A percentile compares a stretch with the other conserved stretches of the same genome.
Conservation (phyloP, 1,140 invertebrate species). For the Orchesella cincta region DNA sequence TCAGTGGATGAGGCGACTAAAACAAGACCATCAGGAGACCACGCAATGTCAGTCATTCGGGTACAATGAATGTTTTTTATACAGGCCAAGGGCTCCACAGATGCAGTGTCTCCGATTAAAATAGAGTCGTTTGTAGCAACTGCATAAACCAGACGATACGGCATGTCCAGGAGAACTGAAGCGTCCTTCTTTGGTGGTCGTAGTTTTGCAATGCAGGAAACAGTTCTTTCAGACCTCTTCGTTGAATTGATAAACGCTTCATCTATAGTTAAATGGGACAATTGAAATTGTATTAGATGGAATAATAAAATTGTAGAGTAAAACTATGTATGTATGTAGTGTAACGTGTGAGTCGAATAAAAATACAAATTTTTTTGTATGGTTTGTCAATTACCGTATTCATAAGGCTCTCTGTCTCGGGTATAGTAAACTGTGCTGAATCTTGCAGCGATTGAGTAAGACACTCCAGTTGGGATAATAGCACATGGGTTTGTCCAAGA, state of each 20-base stretch:
- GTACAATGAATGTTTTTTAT: constrained; percentile 93
- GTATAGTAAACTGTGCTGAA: constrained; percentile 78
- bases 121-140: constrained; percentile 80
- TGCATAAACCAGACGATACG: constrained; percentile 85
- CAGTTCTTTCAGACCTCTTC: constrained; percentile 40
- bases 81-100: constrained; percentile 73
- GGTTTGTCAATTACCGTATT: constrained; percentile 36
- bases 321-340: too few relatives aligned
- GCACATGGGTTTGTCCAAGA: constrained; percentile 45
- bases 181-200: constrained; percentile 56
- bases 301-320: too few relatives aligned
- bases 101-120: constrained; percentile 80
- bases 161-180: constrained; percentile 64
- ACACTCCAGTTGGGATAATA: constrained; percentile 71
- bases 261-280: constrained; percentile 28
- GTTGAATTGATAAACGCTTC: constrained; percentile 34
- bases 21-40: constrained; percentile 82
- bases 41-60: constrained; percentile 84
- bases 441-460: constrained; percentile 75
- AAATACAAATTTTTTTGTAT: neutral
- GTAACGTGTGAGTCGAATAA: too few relatives aligned
- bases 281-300: too few relatives aligned
- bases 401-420: constrained; percentile 30
- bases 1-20: constrained; percentile 89
- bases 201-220: constrained; percentile 43